Evolutionary conservation across 2,888 invertebrate genomes (phyloP), one percentile per base, ranked within the genome.

Genomic region (Ditula angustiorana): DNA sequence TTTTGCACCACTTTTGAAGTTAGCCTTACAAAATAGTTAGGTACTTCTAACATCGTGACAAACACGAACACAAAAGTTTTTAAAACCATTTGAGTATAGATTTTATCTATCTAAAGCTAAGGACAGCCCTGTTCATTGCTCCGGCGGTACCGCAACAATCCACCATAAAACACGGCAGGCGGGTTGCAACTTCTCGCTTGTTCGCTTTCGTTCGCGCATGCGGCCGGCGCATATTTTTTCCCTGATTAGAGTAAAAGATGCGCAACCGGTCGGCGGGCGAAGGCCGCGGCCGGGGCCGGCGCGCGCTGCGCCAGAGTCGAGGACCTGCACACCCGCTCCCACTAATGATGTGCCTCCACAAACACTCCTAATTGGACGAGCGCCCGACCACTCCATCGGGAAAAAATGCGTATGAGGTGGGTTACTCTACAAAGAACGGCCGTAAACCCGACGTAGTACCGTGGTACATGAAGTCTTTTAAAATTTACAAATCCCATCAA

Each of bases 171-270:
- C 86, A 87, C 87, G 76, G 78, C 71, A 77, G 78, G 77, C 82
- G 73, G 79, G 77, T 81, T 81, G 84, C 81, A 82, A 79, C 82
- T 82, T 79, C 84, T 82, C 83, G 85, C 82, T 83, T 84, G 81
- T 86, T 88, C 85, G 86, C 87, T 89, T 90, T 90, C 87, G 82
- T 88, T 87, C 77, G 88, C 85, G 85, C 84, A 85, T 83, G 85
- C 81, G 79, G 76, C 80, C 81, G 74, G 76, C 79, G 82, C 76
- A 85, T 85, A 82, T 87, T 90, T 90, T 87, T 84, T 75, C 83
- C 81, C 83, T 88, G 92, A 91, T 92, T 91, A 90, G 89, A 90
- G 90, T 85, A 88, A 87, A 88, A 90, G 90, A 91, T 87, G 90
- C 85, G 79, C 87, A 90, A 92, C 91, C 91, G 91, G 92, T 92